A percentile compares a stretch with the other conserved stretches of the same genome.
Conservation (phyloP, 2,797 vertebrate genomes). For the Sebastes kiyomatsui region DNA sequence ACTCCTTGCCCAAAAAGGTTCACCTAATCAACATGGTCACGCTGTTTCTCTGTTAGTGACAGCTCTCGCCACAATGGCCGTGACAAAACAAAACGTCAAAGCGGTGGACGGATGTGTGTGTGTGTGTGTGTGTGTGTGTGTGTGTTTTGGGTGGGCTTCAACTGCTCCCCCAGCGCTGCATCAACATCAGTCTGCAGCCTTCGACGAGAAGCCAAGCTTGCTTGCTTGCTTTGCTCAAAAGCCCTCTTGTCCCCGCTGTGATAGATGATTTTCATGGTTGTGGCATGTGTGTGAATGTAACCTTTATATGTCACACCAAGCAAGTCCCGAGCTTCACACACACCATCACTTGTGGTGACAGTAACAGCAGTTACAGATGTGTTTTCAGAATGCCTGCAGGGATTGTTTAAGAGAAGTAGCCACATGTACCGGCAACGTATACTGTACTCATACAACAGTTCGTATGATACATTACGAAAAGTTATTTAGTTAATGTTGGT, state of each 20-base stretch:
- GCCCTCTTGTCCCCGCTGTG: slow-evolving; percentile 37
- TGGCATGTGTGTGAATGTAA: slow-evolving; percentile 37
- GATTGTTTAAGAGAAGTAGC: neutral
- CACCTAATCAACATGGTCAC: slow-evolving; percentile 85
- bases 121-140: slow-evolving; percentile 9
- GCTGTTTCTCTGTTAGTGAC: slow-evolving; percentile 86
- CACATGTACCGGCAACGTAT: neutral
- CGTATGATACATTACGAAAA: neutral
- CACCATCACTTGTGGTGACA: neutral
- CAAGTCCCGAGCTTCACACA: neutral
- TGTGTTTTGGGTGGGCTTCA: slow-evolving; percentile 65
- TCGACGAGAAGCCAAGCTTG: slow-evolving; percentile 24
- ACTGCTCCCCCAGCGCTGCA: slow-evolving; percentile 20
- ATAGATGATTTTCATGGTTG: slow-evolving; percentile 48
- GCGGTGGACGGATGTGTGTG: slow-evolving; percentile 54
- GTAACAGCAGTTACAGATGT: neutral
- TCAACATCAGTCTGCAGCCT: slow-evolving; percentile 47
- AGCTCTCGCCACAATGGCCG: slow-evolving; percentile 82
- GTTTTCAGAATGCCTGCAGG: neutral
- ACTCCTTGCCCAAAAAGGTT: slow-evolving; percentile 71
- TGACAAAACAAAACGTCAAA: slow-evolving; percentile 81
- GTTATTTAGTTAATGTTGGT: too few relatives aligned
- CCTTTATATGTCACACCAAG: slow-evolving; percentile 15
- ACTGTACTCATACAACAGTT: neutral
- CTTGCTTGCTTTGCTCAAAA: slow-evolving; percentile 49